These are phyloP conservation scores for Drosophila borealis DNA, from an alignment of 2,888 invertebrate genomes.

Conservation along the genomic window DNA sequence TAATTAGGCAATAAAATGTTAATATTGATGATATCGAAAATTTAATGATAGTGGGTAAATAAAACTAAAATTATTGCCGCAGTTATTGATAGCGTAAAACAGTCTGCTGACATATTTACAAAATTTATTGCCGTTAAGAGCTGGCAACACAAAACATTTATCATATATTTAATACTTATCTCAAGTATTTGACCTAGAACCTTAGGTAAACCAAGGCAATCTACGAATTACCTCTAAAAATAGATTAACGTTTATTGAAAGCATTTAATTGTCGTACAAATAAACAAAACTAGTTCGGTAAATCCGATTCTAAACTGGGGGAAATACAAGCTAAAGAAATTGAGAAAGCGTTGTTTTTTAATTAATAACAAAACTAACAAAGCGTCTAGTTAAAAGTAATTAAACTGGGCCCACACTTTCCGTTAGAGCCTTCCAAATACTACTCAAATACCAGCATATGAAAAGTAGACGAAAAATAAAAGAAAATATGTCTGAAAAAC, in stretches of 20 bases:
- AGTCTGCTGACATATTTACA: conserved; percentile 3
- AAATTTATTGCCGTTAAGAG: not conserved
- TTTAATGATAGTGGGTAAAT: conserved; percentile 10
- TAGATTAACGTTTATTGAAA: conserved; percentile 1
- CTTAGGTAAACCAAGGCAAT: conserved; percentile 9
- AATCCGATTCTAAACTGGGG: not conserved
- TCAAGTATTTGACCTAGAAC: conserved; percentile 30
- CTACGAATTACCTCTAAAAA: not conserved
- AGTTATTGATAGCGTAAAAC: conserved; percentile 6
- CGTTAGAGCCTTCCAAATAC: not conserved
- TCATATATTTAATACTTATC: conserved; percentile 30
- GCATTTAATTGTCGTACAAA: too few species aligned
- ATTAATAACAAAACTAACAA: not conserved
- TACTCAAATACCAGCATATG: too few species aligned
- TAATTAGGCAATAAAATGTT: conserved; percentile 12
- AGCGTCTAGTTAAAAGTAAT: conserved; percentile 19
- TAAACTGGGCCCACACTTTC: conserved; percentile 3
- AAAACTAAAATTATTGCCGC: conserved; percentile 12
- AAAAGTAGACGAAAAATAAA: not conserved
- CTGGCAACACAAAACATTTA: conserved; percentile 1
- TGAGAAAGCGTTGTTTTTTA: not conserved
- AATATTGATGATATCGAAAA: conserved; percentile 9
- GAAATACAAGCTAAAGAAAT: not conserved
- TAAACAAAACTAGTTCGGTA: conserved; percentile 3
- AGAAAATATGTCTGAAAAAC: conserved; percentile 13